Evolutionary conservation across 2,797 vertebrate species (phyloP).

Genomic region (Premnoplex brunnescens): DNA sequence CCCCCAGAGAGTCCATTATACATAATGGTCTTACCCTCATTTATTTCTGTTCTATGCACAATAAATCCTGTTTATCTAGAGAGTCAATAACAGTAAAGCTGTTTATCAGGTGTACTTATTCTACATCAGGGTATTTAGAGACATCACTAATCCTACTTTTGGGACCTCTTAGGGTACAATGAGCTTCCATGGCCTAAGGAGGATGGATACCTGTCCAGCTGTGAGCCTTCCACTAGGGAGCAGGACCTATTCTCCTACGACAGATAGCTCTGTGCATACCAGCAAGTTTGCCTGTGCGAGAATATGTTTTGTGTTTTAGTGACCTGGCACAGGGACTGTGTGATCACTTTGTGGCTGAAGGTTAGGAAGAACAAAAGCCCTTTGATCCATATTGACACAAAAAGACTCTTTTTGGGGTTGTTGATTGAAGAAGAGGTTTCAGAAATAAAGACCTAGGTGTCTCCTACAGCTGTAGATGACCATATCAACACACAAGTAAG

Average conservation of each 20-base stretch:
- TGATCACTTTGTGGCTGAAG: neutral
- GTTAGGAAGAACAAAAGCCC: neutral
- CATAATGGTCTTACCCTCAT: neutral
- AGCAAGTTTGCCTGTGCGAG: neutral
- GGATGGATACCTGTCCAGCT: neutral
- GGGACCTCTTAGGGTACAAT: neutral
- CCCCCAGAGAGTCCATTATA: neutral
- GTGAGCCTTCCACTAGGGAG: neutral
- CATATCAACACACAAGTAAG: neutral
- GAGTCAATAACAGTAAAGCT: conserved; percentile 19
- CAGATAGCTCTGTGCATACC: neutral
- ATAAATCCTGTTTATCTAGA: conserved; percentile 1
- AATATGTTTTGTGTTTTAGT: neutral
- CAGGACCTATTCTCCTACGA: neutral
- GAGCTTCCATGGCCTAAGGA: neutral
- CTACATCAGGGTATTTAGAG: conserved; percentile 2
- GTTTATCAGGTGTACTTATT: conserved; percentile 26
- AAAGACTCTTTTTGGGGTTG: neutral
- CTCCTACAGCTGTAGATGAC: neutral
- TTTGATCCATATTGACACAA: neutral
- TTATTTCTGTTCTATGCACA: conserved; percentile 4
- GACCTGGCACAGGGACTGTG: neutral
- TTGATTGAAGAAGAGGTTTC: neutral
- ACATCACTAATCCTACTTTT: neutral
- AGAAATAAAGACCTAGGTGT: neutral